These are phyloP conservation scores for Synergus laeviventris DNA, from an alignment of 2,888 invertebrate species.

Conservation along the genomic window DNA sequence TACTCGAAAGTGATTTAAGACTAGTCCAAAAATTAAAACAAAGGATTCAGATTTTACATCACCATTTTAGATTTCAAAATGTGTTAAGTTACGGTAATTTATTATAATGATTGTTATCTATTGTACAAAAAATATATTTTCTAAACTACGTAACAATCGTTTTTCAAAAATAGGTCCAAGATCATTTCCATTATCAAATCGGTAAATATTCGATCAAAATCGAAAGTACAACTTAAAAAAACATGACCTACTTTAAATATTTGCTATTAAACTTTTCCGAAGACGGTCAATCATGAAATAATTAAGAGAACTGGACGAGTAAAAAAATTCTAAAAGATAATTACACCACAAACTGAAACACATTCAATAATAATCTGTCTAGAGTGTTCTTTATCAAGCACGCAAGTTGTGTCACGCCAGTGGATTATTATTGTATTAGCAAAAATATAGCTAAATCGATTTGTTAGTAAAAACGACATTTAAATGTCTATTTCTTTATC, in stretches of 20 bases:
- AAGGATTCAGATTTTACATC: background rate
- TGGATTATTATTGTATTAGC: slow-evolving; percentile 1
- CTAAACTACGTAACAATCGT: too few relatives aligned
- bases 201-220: background rate
- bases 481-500: background rate
- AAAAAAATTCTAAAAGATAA: background rate
- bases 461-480: background rate
- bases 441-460: slow-evolving; percentile 22
- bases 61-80: background rate
- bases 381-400: slow-evolving; percentile 18
- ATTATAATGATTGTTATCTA: too few relatives aligned
- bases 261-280: background rate
- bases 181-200: too few relatives aligned
- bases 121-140: too few relatives aligned
- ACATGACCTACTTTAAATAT: background rate
- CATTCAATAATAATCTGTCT: slow-evolving; percentile 3
- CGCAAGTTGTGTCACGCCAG: slow-evolving; percentile 34
- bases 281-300: background rate
- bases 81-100: background rate
- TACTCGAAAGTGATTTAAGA: background rate
- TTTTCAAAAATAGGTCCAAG: too few relatives aligned
- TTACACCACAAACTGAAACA: slow-evolving; percentile 15
- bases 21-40: background rate
- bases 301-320: background rate
- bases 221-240: background rate